Percentiles rank a stretch among this genome's conserved stretches.
Conservation (phyloP, 2,888 invertebrate species). For the Drosophila infuscata region DNA sequence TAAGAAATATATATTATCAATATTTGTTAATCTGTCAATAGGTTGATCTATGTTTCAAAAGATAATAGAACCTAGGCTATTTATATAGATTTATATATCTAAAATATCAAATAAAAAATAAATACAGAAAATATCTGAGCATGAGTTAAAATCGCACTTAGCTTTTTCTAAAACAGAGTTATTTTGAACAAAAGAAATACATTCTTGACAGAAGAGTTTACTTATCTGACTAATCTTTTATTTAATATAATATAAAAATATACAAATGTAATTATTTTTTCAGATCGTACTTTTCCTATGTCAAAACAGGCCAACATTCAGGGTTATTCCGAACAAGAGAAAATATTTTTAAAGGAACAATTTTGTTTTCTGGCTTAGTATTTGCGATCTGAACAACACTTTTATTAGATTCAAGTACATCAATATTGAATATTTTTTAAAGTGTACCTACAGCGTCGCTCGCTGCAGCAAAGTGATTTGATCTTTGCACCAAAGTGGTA, state of each 20-base stretch:
- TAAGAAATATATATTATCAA: neutral
- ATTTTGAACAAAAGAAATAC: too few relatives aligned
- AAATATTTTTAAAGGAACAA: neutral
- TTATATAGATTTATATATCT: too few relatives aligned
- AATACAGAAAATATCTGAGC: too few relatives aligned
- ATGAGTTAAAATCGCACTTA: neutral
- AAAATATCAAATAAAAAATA: too few relatives aligned
- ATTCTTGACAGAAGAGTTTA: neutral
- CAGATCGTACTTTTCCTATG: neutral
- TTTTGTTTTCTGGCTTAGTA: neutral
- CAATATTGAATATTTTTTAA: neutral
- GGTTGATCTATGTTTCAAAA: neutral
- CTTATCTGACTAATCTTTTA: too few relatives aligned
- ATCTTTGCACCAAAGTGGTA: slow-evolving; percentile 80
- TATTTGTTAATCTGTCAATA: rapidly evolving
- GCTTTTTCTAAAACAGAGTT: neutral
- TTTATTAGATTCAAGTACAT: neutral
- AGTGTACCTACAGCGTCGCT: slow-evolving; percentile 63
- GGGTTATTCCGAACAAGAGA: neutral
- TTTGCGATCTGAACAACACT: neutral
- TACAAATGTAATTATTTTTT: neutral
- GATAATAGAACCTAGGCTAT: too few relatives aligned
- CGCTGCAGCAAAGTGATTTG: slow-evolving; percentile 78
- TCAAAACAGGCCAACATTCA: rapidly evolving
- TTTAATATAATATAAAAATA: too few relatives aligned